Base-by-base conservation (phyloP, 2,113 vertebrate species). In the Percopsis transmontana region DNA sequence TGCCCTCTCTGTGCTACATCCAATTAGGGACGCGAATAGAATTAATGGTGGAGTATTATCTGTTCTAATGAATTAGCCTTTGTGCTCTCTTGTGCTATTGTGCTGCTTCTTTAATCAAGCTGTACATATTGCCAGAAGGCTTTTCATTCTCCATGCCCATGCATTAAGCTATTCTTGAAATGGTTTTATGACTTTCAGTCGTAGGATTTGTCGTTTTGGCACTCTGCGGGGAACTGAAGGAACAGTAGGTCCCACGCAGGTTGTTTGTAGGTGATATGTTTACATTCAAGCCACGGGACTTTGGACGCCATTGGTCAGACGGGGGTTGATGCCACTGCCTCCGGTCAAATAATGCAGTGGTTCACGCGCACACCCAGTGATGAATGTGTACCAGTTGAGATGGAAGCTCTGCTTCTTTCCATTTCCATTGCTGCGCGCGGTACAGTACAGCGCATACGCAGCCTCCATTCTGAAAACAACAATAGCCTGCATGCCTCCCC, bases 1-100 rank as follows among this genome's bases (percentile, higher is more conserved):
- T 70, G 59, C 85, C 82, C 84, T 70, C 68, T 82, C 77, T 76
- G 63, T 74, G 83, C 88, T 85, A 77, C 85, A 86, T 90, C 85
- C 82, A 92, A 90, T 91, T 91, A 88, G 79, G 68, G 66, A 66
- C 72, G 79, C 82, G 81, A 88, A 90, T 85, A 83, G 82, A 90
- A 90, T 88, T 83, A 90, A 88, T 84, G 63, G 68, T 77, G 77
- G 90, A 87, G 85, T 89, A 89, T 88, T 81, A 90, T 90, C 89
- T 85, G 80, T 79, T 81, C 85, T 84, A 89, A 90, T 89, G 85
- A 89, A 90, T 85, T 88, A 81, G 80, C 84, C 78, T 88, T 84
- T 90, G 80, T 85, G 87, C 79, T 73, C 67, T 70, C 78, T 70
- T 52, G 39, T 72, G 66, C 72, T 74, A 82, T 86, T 77, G 79